Percentiles rank a stretch among this genome's conserved stretches.
Conservation (phyloP, 2,113 vertebrate genomes). For the Ceuthmochares aereus region DNA sequence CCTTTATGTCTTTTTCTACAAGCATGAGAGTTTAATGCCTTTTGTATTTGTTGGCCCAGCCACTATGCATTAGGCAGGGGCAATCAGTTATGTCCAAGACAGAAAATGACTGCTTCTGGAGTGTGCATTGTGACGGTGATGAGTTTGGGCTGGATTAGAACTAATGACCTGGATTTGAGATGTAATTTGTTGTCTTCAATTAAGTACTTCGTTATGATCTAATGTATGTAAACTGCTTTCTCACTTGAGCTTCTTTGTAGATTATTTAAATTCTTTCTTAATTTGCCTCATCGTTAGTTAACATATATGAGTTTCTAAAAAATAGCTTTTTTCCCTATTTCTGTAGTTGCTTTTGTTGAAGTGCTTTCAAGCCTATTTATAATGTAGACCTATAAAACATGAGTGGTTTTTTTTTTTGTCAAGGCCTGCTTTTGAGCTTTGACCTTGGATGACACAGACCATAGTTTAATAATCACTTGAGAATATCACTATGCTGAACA, state of each 20-base stretch:
- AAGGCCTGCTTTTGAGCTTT: conserved; percentile 9
- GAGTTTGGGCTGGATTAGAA: background rate
- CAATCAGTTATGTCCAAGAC: background rate
- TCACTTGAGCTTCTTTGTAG: background rate
- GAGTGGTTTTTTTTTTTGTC: background rate
- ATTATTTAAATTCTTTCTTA: background rate
- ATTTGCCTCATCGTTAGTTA: background rate
- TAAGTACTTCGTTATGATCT: background rate
- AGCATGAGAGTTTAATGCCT: background rate
- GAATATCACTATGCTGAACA: conserved; percentile 14
- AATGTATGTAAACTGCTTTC: background rate
- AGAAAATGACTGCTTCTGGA: fast-evolving
- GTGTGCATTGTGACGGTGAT: background rate
- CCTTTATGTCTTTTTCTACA: background rate
- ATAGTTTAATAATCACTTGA: conserved; percentile 43
- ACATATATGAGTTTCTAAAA: background rate
- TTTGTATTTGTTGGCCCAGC: background rate
- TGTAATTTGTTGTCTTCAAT: background rate
- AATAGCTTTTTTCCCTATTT: background rate
- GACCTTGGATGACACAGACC: conserved; percentile 21
- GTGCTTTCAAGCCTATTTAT: background rate
- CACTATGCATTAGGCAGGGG: background rate
- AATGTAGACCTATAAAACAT: background rate
- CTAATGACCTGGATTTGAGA: background rate
- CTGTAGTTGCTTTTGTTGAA: background rate